phyloP scores from a whole-genome alignment of 1,140 invertebrate species.

The Bombus pascuorum region DNA sequence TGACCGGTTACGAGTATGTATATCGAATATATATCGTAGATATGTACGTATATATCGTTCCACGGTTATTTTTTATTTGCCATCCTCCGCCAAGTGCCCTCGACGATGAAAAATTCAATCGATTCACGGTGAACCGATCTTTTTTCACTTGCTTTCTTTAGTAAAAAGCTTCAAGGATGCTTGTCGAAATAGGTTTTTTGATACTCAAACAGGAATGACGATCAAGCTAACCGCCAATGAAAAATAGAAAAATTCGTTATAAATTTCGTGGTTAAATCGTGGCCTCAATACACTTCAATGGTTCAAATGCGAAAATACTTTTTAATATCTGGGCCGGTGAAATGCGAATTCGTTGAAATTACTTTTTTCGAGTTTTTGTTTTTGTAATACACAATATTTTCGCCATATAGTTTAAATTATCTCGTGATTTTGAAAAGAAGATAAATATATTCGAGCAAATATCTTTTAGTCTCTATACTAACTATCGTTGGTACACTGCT shows the following conservation, averaged over 20 bases:
- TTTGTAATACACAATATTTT: background rate
- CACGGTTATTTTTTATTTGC: background rate
- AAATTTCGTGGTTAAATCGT: background rate
- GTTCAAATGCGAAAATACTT: background rate
- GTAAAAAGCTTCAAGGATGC: slow-evolving; percentile 16
- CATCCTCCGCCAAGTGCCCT: background rate
- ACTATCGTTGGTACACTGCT: too few species aligned
- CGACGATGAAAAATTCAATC: slow-evolving; percentile 17
- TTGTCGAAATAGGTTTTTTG: slow-evolving; percentile 28
- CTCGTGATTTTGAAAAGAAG: background rate
- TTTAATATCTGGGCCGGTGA: background rate
- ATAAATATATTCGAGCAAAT: background rate
- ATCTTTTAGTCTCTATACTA: background rate
- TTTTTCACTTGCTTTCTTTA: slow-evolving; percentile 10
- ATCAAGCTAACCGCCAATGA: background rate
- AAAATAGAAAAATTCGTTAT: slow-evolving; percentile 13
- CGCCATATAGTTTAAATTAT: background rate
- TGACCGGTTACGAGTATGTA: background rate
- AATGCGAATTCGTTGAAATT: slow-evolving; percentile 4
- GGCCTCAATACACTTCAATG: background rate
- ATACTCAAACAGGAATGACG: slow-evolving; percentile 3
- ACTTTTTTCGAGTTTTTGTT: background rate
- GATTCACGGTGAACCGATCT: background rate
- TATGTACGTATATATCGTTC: too few species aligned
- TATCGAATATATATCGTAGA: background rate